A percentile compares a stretch with the other conserved stretches of the same genome.
phyloP scores from a whole-genome alignment of 2,113 vertebrate genomes.

The Saccopteryx leptura region DNA sequence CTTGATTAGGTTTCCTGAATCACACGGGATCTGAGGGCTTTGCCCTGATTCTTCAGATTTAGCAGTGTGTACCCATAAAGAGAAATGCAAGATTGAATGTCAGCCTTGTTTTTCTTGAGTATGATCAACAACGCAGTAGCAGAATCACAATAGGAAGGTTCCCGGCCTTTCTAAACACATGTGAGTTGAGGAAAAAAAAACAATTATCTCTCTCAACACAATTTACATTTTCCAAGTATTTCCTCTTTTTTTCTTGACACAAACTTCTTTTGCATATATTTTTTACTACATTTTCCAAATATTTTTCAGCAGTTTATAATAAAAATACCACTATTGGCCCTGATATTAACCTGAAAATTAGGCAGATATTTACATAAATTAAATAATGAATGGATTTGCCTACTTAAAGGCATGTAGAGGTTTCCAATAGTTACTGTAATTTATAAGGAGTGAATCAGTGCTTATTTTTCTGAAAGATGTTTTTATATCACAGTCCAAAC shows the following conservation, averaged over 20 bases:
- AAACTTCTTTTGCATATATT: not conserved
- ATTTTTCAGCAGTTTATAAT: not conserved
- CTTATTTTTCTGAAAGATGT: constrained; percentile 17
- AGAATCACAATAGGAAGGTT: not conserved
- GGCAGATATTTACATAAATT: not conserved
- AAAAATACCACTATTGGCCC: not conserved
- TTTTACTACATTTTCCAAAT: constrained; percentile 22
- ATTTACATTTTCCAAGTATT: not conserved
- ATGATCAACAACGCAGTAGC: not conserved
- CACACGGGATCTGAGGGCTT: not conserved
- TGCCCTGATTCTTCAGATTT: not conserved
- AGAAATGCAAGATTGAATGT: not conserved
- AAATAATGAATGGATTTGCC: not conserved
- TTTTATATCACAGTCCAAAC: not conserved
- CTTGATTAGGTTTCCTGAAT: not conserved
- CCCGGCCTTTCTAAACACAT: not conserved
- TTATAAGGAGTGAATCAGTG: not conserved
- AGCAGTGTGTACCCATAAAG: not conserved
- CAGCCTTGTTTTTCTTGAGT: not conserved
- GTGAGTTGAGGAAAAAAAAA: not conserved
- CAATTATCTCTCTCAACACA: not conserved
- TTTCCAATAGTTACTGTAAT: not conserved
- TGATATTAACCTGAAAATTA: constrained; percentile 53
- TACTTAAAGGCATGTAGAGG: not conserved
- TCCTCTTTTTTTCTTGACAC: not conserved